Conservation (phyloP, 2,113 vertebrate genomes). For the Equus quagga region DNA sequence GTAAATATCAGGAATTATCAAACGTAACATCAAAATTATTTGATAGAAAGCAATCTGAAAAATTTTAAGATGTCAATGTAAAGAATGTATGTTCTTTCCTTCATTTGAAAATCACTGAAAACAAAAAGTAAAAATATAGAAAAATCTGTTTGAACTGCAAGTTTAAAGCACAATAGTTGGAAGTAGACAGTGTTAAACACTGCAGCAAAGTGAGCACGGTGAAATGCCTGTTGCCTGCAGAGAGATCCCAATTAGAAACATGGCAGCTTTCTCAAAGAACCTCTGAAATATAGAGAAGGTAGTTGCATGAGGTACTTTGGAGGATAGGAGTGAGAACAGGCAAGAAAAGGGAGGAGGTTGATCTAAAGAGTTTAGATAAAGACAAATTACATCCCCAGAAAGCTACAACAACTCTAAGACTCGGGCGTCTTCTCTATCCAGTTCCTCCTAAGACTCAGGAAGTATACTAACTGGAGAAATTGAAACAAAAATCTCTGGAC, state of each 20-base stretch:
- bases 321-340: rapidly evolving
- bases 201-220: neutral
- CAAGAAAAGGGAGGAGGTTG: neutral
- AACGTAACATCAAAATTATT: neutral
- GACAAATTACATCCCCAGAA: neutral
- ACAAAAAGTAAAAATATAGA: neutral
- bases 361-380: neutral
- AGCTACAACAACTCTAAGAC: neutral
- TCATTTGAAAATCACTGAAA: neutral
- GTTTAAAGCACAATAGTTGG: neutral
- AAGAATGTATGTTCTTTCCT: neutral
- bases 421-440: neutral
- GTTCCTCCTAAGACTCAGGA: neutral
- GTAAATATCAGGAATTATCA: neutral
- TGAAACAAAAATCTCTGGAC: neutral
- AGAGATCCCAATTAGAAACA: neutral
- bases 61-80: neutral
- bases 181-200: neutral
- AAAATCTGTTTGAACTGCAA: neutral
- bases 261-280: neutral
- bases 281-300: neutral
- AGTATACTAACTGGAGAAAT: neutral
- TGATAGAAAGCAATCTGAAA: neutral
- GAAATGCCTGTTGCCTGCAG: neutral
- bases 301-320: neutral